These are phyloP conservation scores for Cochlearius cochlearius DNA, from an alignment of 2,113 vertebrate genomes.

Conservation along the genomic window DNA sequence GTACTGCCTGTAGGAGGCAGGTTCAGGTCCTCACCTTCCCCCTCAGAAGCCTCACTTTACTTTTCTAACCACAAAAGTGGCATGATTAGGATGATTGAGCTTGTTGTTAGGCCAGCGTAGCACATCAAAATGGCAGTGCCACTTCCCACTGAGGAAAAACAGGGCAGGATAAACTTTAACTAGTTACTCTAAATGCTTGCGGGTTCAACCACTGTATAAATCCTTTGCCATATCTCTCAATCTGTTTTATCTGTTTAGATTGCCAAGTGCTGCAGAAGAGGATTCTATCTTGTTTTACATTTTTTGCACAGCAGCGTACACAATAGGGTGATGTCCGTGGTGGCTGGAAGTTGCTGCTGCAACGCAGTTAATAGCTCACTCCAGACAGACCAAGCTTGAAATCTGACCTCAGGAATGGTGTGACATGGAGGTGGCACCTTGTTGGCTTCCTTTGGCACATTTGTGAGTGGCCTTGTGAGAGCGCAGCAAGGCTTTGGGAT, in stretches of 20 bases:
- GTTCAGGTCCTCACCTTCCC: background rate
- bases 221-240: background rate
- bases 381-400: background rate
- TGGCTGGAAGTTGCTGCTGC: background rate
- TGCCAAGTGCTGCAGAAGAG: background rate
- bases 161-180: background rate
- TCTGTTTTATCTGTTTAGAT: background rate
- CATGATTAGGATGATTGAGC: background rate
- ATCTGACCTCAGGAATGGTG: background rate
- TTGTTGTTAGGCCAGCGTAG: background rate
- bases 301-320: background rate
- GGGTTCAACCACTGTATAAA: background rate
- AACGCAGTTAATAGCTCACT: background rate
- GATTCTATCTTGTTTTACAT: background rate
- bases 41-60: background rate
- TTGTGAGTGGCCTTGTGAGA: background rate
- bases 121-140: background rate
- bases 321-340: accelerated
- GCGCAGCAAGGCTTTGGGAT: background rate
- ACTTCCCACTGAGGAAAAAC: background rate
- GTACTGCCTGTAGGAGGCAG: background rate
- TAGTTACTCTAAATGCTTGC: background rate
- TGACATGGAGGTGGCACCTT: background rate
- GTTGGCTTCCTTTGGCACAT: background rate
- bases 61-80: background rate